Evolutionary conservation across 2,113 vertebrate genomes (phyloP).

Genomic region (Orycteropus afer): DNA sequence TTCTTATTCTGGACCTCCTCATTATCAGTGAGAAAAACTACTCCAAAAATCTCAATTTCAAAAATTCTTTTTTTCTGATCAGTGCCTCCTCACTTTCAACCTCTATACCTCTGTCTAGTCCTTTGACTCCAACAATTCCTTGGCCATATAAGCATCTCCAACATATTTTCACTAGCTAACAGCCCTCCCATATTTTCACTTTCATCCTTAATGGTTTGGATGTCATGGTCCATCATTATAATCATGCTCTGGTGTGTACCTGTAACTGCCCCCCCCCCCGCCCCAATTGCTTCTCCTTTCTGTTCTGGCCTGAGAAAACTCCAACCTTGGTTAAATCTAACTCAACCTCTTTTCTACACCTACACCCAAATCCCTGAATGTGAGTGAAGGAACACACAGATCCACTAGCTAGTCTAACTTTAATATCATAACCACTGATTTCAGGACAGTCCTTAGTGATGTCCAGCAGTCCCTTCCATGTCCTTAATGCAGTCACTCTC

Average conservation of each 20-base stretch:
- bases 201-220: background rate
- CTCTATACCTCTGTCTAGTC: background rate
- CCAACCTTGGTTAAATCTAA: background rate
- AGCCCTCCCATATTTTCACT: background rate
- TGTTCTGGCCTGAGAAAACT: background rate
- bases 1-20: background rate
- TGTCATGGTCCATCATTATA: background rate
- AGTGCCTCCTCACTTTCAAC: background rate
- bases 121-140: background rate
- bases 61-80: background rate
- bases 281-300: too few relatives aligned
- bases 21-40: background rate
- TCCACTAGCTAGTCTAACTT: background rate
- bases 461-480: background rate
- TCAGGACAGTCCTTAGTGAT: background rate
- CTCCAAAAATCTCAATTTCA: background rate
- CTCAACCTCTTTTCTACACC: background rate
- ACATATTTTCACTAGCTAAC: background rate
- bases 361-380: background rate
- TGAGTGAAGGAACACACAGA: background rate
- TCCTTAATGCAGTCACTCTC: background rate
- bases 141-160: background rate
- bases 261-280: background rate
- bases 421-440: background rate
- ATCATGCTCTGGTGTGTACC: background rate